Percentiles rank a stretch among this genome's conserved stretches.
Evolutionary conservation across 2,113 vertebrate species (phyloP).

Genomic region (Rhabdornis inornatus): DNA sequence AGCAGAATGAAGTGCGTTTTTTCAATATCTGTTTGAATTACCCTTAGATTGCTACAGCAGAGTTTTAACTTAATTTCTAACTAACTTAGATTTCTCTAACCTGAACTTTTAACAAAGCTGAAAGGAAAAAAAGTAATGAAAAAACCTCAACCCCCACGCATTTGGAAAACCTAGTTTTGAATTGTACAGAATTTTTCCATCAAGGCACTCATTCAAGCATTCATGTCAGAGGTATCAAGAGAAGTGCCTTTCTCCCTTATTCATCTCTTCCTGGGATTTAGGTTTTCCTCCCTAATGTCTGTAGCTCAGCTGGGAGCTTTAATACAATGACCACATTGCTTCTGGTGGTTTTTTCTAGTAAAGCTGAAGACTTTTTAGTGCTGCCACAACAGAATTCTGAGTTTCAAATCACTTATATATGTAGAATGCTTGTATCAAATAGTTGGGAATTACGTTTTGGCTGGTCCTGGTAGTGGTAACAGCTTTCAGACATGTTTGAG

Average conservation of each 20-base stretch:
- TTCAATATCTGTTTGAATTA: background rate
- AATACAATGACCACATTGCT: background rate
- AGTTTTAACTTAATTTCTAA: background rate
- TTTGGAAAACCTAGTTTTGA: background rate
- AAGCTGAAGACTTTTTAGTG: background rate
- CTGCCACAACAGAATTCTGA: background rate
- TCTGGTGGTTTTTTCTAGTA: background rate
- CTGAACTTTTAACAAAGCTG: background rate
- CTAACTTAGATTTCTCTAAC: background rate
- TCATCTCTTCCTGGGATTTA: background rate
- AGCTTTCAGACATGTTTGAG: background rate
- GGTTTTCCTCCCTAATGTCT: background rate
- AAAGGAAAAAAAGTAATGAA: background rate
- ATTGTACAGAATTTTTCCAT: background rate
- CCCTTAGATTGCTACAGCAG: background rate
- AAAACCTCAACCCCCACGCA: accelerated
- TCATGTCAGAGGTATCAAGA: background rate
- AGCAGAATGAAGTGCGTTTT: background rate
- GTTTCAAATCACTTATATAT: background rate
- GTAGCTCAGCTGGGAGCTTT: background rate
- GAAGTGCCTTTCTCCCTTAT: background rate
- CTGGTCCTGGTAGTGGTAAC: background rate
- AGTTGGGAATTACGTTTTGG: background rate
- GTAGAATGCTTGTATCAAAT: background rate
- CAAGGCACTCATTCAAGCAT: background rate